phyloP scores from a whole-genome alignment of 1,140 invertebrate species.

The Bombus affinis region DNA sequence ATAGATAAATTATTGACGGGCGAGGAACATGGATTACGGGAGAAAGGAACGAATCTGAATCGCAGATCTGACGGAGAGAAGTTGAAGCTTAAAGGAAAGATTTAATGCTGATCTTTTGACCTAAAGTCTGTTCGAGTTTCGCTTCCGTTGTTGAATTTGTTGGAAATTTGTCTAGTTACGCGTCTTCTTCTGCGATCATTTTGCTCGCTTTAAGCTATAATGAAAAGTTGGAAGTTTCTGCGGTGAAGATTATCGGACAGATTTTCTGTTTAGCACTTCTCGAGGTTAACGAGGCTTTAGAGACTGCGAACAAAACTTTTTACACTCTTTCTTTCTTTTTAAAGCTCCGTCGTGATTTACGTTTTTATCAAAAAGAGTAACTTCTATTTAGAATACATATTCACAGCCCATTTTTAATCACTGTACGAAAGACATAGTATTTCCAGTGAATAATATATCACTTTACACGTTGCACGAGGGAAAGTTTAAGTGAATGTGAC shows the following conservation, averaged over 20 bases:
- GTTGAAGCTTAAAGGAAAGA: not conserved
- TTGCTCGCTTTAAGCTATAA: not conserved
- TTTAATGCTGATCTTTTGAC: not conserved
- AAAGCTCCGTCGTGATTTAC: not conserved
- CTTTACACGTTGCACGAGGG: not conserved
- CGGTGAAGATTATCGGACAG: not conserved
- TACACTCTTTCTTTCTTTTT: not conserved
- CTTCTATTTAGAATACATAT: not conserved
- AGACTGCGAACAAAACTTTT: slow-evolving; percentile 14
- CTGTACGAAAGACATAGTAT: not conserved
- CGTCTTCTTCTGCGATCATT: not conserved
- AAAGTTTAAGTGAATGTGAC: not conserved
- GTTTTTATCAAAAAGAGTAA: not conserved
- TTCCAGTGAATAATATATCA: not conserved
- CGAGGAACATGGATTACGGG: not conserved
- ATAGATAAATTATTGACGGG: not conserved
- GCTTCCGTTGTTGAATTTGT: not conserved
- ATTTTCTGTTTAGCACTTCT: slow-evolving; percentile 21
- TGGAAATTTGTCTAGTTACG: slow-evolving; percentile 10
- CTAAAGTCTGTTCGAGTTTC: not conserved
- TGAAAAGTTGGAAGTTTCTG: slow-evolving; percentile 14
- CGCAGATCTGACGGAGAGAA: not conserved
- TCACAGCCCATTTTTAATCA: not conserved
- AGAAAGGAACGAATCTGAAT: not conserved
- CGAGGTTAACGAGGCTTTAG: slow-evolving; percentile 18